Evolutionary conservation across 2,888 invertebrate species (phyloP).

Genomic region (Melanargia galathea): DNA sequence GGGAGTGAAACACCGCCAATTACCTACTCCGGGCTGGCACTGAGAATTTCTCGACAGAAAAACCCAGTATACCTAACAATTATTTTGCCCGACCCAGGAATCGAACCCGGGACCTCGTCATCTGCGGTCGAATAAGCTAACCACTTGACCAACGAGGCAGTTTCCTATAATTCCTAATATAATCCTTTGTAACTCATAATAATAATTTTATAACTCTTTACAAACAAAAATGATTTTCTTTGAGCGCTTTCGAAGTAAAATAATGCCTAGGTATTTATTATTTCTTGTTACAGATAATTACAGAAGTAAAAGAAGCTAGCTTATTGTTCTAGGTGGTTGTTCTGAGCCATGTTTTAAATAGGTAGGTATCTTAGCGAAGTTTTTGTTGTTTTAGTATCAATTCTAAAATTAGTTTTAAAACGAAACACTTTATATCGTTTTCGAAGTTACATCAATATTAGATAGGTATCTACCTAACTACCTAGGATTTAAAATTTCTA

Average conservation of each 20-base stretch:
- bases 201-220: constrained; percentile 7
- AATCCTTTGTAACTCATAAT: background rate
- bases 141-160: too few relatives aligned
- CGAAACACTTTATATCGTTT: background rate
- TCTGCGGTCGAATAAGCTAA: background rate
- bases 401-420: background rate
- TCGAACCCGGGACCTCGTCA: background rate
- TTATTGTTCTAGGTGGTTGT: background rate
- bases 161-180: background rate
- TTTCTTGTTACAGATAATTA: constrained; percentile 5
- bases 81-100: too few relatives aligned
- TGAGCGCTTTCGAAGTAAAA: background rate
- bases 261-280: constrained; percentile 10
- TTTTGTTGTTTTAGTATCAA: background rate
- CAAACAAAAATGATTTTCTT: constrained; percentile 7
- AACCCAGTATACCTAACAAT: too few relatives aligned
- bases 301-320: background rate
- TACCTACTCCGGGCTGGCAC: too few relatives aligned
- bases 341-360: background rate
- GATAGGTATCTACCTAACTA: too few relatives aligned
- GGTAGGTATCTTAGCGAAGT: background rate
- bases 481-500: too few relatives aligned
- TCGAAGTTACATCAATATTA: too few relatives aligned
- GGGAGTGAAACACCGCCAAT: too few relatives aligned
- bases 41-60: too few relatives aligned